A percentile compares a stretch with the other conserved stretches of the same genome.
phyloP scores from a whole-genome alignment of 2,888 invertebrate genomes.

The Dryomyza anilis region DNA sequence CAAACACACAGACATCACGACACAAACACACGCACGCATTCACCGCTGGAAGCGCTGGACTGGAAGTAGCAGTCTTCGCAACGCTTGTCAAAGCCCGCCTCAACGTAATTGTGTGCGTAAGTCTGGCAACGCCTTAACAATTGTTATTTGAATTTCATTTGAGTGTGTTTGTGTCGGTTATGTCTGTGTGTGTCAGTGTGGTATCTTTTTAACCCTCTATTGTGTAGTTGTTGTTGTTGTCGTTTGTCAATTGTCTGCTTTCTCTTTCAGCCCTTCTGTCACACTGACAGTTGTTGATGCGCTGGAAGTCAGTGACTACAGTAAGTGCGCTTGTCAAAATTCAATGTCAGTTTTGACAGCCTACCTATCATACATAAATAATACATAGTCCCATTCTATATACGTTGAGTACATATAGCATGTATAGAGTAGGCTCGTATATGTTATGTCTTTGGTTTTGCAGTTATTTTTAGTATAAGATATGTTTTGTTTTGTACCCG shows the following conservation, averaged over 20 bases:
- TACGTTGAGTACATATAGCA: not conserved
- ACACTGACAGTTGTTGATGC: not conserved
- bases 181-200: constrained; percentile 23
- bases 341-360: constrained; percentile 48
- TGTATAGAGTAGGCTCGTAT: no score
- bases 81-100: constrained; percentile 43
- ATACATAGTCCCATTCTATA: not conserved
- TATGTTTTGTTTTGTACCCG: no score
- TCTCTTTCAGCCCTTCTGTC: constrained; percentile 51
- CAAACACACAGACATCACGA: constrained; percentile 33
- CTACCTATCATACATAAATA: constrained; percentile 2
- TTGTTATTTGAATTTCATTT: constrained; percentile 54
- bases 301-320: constrained; percentile 14
- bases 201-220: constrained; percentile 30
- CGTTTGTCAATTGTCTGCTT: constrained; percentile 38
- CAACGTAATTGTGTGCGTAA: constrained; percentile 45
- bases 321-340: constrained; percentile 45
- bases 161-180: constrained; percentile 16
- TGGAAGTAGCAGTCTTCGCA: constrained; percentile 40
- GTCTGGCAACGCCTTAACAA: constrained; percentile 59
- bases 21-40: constrained; percentile 23
- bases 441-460: no score
- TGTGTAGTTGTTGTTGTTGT: not conserved
- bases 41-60: constrained; percentile 46
- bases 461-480: no score